Conservation (phyloP, 1,140 invertebrate species). For the Pseudachorutes palmiensis region DNA sequence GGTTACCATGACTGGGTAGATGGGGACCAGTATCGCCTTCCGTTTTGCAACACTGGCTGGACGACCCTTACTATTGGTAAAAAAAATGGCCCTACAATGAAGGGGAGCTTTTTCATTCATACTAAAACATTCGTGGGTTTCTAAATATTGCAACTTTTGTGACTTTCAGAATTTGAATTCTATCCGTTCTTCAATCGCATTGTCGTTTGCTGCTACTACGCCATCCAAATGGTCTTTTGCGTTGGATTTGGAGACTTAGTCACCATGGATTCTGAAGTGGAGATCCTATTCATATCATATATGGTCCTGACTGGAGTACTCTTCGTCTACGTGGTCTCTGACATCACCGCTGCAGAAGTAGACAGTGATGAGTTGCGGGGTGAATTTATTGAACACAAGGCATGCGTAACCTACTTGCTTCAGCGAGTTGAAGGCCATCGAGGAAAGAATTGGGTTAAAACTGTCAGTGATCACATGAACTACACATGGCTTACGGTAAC, state of each 20-base stretch:
- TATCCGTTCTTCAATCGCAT: not conserved
- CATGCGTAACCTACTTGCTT: not conserved
- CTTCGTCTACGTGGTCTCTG: conserved; percentile 6
- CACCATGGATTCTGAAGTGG: not conserved
- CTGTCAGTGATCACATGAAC: not conserved
- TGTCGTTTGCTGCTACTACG: conserved; percentile 17
- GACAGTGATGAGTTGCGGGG: conserved; percentile 18
- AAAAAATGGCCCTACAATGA: not conserved
- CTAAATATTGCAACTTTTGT: not conserved
- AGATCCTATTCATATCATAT: not conserved
- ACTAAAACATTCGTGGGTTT: not conserved
- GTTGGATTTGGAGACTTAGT: conserved; percentile 21
- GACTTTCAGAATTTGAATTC: not conserved
- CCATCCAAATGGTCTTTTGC: conserved; percentile 8
- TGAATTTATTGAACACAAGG: conserved; percentile 5
- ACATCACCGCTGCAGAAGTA: conserved; percentile 20
- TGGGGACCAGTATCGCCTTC: not conserved
- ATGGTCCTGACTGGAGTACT: conserved; percentile 4
- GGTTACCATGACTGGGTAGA: not conserved
- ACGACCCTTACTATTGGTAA: not conserved
- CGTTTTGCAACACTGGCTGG: not conserved
- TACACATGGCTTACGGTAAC: conserved; percentile 4
- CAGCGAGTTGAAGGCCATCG: not conserved
- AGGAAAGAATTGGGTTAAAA: not conserved
- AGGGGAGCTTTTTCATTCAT: not conserved